Conservation (phyloP, 1,140 invertebrate genomes). For the Andrena cerasifolii region DNA sequence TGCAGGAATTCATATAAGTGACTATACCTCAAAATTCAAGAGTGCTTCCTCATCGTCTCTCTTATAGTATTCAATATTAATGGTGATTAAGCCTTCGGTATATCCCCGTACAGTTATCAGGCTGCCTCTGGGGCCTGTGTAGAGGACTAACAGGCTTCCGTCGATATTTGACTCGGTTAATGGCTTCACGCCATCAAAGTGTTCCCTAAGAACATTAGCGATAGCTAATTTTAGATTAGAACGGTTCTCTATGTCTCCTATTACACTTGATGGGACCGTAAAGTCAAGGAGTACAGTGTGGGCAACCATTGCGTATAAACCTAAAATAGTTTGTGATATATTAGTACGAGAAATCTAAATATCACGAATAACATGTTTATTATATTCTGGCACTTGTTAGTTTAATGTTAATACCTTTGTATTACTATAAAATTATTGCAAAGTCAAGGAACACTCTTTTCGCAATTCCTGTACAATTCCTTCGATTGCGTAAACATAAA, state of each 20-base stretch:
- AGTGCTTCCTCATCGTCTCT: conserved; percentile 87
- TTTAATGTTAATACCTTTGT: conserved; percentile 24
- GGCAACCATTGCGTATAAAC: conserved; percentile 86
- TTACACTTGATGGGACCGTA: conserved; percentile 86
- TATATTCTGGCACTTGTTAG: neutral
- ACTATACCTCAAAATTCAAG: conserved; percentile 88
- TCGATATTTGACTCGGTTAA: conserved; percentile 85
- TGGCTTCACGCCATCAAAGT: conserved; percentile 87
- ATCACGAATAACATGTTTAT: neutral
- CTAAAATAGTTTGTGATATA: conserved; percentile 25
- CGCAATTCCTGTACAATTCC: conserved; percentile 25
- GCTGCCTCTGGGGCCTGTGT: conserved; percentile 86
- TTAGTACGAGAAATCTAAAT: neutral
- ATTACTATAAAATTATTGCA: conserved; percentile 25
- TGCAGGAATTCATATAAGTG: conserved; percentile 2
- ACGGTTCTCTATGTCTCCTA: conserved; percentile 86
- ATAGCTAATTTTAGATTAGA: conserved; percentile 86
- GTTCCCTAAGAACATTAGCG: conserved; percentile 86
- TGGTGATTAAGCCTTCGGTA: conserved; percentile 87
- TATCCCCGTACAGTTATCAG: conserved; percentile 89
- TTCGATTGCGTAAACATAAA: conserved; percentile 26
- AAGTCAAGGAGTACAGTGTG: conserved; percentile 92
- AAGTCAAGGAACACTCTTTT: conserved; percentile 5
- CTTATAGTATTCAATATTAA: conserved; percentile 92
- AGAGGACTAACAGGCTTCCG: conserved; percentile 86